Conservation (phyloP, 2,888 invertebrate genomes). For the Morpho achilles region DNA sequence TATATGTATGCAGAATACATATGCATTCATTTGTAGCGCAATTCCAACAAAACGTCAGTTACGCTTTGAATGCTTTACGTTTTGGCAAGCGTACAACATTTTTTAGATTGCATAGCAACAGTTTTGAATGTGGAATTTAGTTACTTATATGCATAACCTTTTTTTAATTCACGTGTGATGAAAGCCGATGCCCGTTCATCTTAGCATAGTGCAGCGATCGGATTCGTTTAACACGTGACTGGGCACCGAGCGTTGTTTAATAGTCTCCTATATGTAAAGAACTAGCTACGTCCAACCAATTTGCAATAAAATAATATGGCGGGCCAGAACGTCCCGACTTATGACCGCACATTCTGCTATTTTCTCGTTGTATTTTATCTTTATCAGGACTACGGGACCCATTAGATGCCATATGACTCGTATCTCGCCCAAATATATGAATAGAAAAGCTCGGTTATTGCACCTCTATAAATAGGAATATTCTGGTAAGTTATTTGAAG, state of each 20-base stretch:
- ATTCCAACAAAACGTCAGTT: conserved; percentile 17
- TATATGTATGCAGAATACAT: not conserved
- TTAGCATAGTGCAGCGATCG: conserved; percentile 66
- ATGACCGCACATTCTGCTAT: conserved; percentile 38
- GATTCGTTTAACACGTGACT: conserved; percentile 78
- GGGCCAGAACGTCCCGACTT: conserved; percentile 49
- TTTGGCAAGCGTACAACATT: conserved; percentile 22
- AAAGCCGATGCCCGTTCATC: conserved; percentile 34
- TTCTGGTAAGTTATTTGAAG: no score
- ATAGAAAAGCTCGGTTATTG: no score
- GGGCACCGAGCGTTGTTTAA: conserved; percentile 71
- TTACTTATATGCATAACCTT: conserved; percentile 24
- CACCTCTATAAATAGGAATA: no score
- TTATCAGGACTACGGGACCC: conserved; percentile 47
- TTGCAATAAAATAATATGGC: conserved; percentile 79
- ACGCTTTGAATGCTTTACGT: conserved; percentile 22
- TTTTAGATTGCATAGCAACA: conserved; percentile 26
- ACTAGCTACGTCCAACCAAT: conserved; percentile 76
- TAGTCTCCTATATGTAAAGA: conserved; percentile 77
- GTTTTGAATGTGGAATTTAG: conserved; percentile 21
- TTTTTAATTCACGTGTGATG: conserved; percentile 40
- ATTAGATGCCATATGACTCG: conserved; percentile 54
- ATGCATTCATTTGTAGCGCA: conserved; percentile 13
- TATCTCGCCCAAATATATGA: conserved; percentile 43
- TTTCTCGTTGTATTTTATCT: conserved; percentile 36